phyloP scores from a whole-genome alignment of 23 tunicate species.

The Aplidium turbinatum region DNA sequence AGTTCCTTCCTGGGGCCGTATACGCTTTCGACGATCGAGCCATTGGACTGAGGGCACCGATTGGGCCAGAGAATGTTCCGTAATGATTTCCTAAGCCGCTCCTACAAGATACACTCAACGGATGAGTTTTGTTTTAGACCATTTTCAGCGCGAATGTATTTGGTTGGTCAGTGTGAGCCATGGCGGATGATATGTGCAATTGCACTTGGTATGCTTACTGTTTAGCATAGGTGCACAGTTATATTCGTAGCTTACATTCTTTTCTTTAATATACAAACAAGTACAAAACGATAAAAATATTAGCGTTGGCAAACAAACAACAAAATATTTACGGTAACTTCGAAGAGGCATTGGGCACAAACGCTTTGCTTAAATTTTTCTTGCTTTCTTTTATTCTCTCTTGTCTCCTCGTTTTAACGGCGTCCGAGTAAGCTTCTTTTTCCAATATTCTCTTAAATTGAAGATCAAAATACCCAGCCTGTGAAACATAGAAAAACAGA shows the following conservation, averaged over 20 bases:
- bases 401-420: slow-evolving; percentile 79
- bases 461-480: slow-evolving; percentile 95
- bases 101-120: slow-evolving; percentile 9
- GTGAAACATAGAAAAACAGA: not conserved
- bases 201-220: too few relatives aligned
- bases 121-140: too few relatives aligned
- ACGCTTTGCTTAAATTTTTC: slow-evolving; percentile 94
- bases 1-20: slow-evolving; percentile 76
- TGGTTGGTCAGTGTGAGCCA: too few relatives aligned
- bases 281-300: not conserved
- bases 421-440: slow-evolving; percentile 98
- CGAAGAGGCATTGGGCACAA: slow-evolving; percentile 74
- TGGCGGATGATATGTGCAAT: too few relatives aligned
- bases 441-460: slow-evolving; percentile 91
- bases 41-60: slow-evolving; percentile 81
- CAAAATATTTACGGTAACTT: slow-evolving; percentile 69
- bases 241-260: too few relatives aligned
- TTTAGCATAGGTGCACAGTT: too few relatives aligned
- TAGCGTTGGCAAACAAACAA: not conserved
- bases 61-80: slow-evolving; percentile 96
- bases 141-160: too few relatives aligned
- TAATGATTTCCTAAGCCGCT: slow-evolving; percentile 88
- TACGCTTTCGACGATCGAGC: slow-evolving; percentile 73
- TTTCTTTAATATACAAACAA: too few relatives aligned
- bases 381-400: slow-evolving; percentile 73